Evolutionary conservation across 2,113 vertebrate genomes (phyloP).

Genomic region (Barbus barbus): DNA sequence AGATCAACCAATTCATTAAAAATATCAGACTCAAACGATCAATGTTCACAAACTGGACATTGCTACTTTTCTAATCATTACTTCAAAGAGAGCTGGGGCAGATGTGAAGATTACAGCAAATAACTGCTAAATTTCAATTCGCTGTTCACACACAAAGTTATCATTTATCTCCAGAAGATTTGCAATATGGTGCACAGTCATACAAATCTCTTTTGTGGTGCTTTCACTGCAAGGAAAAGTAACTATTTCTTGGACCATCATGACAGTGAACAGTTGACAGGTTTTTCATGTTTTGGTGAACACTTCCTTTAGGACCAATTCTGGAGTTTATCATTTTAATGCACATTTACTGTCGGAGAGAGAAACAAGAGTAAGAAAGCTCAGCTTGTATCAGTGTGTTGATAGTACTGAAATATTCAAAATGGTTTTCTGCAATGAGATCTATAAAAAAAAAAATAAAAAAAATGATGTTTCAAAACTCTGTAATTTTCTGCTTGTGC

Average conservation of each 20-base stretch:
- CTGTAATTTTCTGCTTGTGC: not conserved
- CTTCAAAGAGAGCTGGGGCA: too few species aligned
- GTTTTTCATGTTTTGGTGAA: too few species aligned
- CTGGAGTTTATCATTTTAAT: too few species aligned
- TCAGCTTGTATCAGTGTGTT: not conserved
- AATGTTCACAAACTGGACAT: not conserved
- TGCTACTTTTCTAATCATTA: not conserved
- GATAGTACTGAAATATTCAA: too few species aligned
- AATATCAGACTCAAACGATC: not conserved
- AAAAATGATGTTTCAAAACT: not conserved
- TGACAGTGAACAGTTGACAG: too few species aligned
- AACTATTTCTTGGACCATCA: not conserved
- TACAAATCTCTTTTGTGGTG: not conserved
- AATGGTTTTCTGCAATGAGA: too few species aligned
- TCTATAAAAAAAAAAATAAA: too few species aligned
- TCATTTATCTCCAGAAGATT: not conserved
- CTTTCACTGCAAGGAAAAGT: not conserved
- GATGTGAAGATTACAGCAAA: not conserved
- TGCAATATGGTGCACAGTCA: not conserved
- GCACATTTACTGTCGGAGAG: not conserved
- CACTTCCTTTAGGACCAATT: not conserved
- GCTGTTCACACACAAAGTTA: not conserved
- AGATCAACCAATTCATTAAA: not conserved
- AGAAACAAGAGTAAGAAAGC: not conserved
- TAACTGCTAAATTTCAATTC: not conserved